These are phyloP conservation scores for Grus americana DNA, from an alignment of 2,113 vertebrate species.

Conservation along the genomic window DNA sequence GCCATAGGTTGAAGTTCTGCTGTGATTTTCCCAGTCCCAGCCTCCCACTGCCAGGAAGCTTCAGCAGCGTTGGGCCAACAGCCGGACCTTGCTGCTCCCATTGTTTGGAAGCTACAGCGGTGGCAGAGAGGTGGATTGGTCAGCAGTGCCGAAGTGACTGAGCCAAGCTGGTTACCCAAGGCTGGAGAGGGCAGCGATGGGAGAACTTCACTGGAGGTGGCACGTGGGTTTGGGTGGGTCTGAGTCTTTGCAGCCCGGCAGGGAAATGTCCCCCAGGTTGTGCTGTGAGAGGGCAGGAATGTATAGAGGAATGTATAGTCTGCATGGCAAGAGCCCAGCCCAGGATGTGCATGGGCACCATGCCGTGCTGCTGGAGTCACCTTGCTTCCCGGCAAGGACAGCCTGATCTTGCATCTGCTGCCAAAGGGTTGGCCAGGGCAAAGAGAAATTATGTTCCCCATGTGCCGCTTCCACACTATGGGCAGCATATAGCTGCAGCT, in stretches of 20 bases:
- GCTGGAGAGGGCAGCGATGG: not conserved
- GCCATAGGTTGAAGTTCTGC: not conserved
- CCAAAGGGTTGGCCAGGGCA: not conserved
- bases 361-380: not conserved
- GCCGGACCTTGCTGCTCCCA: not conserved
- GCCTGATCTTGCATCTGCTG: not conserved
- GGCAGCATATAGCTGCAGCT: not conserved
- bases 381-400: not conserved
- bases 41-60: not conserved
- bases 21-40: not conserved
- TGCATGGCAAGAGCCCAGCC: not conserved
- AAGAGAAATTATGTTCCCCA: not conserved
- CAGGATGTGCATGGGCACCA: not conserved
- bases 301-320: not conserved
- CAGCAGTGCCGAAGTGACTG: not conserved
- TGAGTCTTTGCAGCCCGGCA: not conserved
- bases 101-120: not conserved
- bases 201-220: not conserved
- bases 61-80: not conserved
- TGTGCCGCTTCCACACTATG: not conserved
- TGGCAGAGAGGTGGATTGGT: not conserved
- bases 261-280: fast-evolving
- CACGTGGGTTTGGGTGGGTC: not conserved
- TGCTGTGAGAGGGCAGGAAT: not conserved
- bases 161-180: not conserved